Evolutionary conservation across 2,888 invertebrate genomes (phyloP), one percentile per base, ranked within the genome.

Genomic region (Acanthosepion lycidas): DNA sequence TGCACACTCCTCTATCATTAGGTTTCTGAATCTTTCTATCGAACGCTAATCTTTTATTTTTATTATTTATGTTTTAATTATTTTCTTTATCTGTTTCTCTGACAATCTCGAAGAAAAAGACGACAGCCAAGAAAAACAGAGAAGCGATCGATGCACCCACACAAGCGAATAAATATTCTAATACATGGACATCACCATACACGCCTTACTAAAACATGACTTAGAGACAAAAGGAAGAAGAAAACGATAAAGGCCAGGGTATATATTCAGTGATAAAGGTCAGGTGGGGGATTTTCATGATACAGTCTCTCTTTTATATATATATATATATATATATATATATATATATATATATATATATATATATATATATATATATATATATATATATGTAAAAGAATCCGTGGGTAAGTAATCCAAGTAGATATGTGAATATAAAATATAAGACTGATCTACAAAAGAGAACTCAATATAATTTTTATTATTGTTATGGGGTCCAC

Each of bases 331-430:
- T n/a, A 78, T 78, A n/a, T n/a, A 78, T 78, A 78, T 78, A 28
- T n/a, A n/a, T 78, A 78, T 78, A 78, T 78, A n/a, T n/a, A 78
- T 78, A n/a, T n/a, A n/a, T 78, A n/a, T 78, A n/a, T 78, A n/a
- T 78, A 64, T 64, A 64, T 64, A 64, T 78, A n/a, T 78, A n/a
- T 78, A 78, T 78, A 9, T 28, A n/a, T 28, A n/a, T n/a, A 78
- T n/a, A 78, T 78, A 78, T 78, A 78, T 78, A n/a, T 78, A 64
- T 2, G 6, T 28, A 42, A 42, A 42, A 42, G 42, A 42, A 42
- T 42, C 42, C 42, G 42, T 42, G 42, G 42, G 42, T 42, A 42
- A 2, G 42, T 42, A 42, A 42, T 42, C 42, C 42, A 42, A 42
- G 42, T 42, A 42, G 42, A n/a, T n/a, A n/a, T n/a, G n/a, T n/a